phyloP scores from a whole-genome alignment of 2,888 invertebrate genomes.

The Dorcus parallelipipedus region DNA sequence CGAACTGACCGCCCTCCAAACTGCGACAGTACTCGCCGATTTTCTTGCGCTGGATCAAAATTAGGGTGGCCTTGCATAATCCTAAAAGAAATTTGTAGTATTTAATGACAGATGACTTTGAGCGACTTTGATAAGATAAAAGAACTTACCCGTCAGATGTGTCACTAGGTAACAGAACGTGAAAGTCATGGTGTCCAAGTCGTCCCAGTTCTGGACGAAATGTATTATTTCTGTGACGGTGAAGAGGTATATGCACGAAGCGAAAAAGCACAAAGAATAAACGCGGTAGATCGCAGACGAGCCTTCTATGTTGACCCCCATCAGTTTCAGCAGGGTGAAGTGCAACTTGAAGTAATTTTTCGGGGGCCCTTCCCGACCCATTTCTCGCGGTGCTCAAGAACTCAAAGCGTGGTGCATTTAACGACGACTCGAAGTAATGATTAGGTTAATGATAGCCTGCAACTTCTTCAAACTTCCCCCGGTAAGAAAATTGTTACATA shows the following conservation, averaged over 20 bases:
- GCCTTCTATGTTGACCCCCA: constrained; percentile 5
- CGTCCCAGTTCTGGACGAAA: constrained; percentile 12
- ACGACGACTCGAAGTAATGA: no score
- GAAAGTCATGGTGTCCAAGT: constrained; percentile 17
- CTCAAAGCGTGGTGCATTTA: no score
- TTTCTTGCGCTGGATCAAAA: constrained; percentile 10
- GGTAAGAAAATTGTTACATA: no score
- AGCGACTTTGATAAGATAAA: no score
- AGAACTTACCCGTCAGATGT: constrained; percentile 15
- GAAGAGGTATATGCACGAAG: constrained; percentile 15
- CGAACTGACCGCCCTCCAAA: constrained; percentile 13
- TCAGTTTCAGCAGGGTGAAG: constrained; percentile 7
- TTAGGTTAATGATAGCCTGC: no score
- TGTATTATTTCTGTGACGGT: constrained; percentile 14
- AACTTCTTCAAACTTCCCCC: no score
- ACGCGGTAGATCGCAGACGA: constrained; percentile 5
- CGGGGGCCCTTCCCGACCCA: neutral
- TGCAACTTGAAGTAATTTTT: constrained; percentile 13
- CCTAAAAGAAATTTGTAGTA: constrained; percentile 2
- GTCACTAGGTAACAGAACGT: constrained; percentile 16
- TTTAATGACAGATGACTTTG: no score
- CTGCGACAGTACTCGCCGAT: constrained; percentile 8
- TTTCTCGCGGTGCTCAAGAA: neutral
- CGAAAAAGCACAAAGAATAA: constrained; percentile 10
- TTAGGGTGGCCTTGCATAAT: constrained; percentile 14